Conservation (phyloP, 2,888 invertebrate genomes). For the Tenodera sinensis region DNA sequence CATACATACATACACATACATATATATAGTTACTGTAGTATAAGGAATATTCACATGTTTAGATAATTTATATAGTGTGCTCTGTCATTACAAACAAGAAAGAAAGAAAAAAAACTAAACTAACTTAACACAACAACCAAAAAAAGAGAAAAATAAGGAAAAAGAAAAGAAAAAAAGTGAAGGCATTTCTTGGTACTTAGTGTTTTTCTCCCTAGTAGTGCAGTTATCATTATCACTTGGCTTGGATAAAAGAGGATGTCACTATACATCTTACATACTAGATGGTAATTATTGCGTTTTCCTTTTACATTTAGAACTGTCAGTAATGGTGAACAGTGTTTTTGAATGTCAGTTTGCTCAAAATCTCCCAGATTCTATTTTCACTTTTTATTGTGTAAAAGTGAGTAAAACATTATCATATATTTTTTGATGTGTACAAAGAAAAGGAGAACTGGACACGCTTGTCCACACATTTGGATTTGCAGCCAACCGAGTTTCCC, state of each 20-base stretch:
- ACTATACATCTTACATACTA: constrained; percentile 7
- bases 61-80: constrained; percentile 19
- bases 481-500: constrained; percentile 30
- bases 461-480: constrained; percentile 27
- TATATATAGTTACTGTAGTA: constrained; percentile 12
- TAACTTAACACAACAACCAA: not conserved
- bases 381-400: constrained; percentile 34
- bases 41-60: constrained; percentile 19
- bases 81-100: constrained; percentile 17
- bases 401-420: constrained; percentile 33
- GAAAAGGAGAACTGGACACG: constrained; percentile 28
- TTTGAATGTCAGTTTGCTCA: constrained; percentile 36
- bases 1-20: constrained; percentile 25
- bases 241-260: not conserved
- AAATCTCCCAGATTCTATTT: constrained; percentile 35
- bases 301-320: constrained; percentile 23
- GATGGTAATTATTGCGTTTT: constrained; percentile 17
- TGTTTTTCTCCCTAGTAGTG: constrained; percentile 14
- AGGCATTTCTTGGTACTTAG: constrained; percentile 24
- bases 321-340: constrained; percentile 29
- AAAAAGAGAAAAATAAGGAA: not conserved
- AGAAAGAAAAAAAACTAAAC: not conserved
- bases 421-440: constrained; percentile 36
- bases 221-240: constrained; percentile 1
- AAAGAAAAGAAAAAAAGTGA: not conserved